phyloP scores from a whole-genome alignment of 2,797 vertebrate species.

The Lithobates pipiens region DNA sequence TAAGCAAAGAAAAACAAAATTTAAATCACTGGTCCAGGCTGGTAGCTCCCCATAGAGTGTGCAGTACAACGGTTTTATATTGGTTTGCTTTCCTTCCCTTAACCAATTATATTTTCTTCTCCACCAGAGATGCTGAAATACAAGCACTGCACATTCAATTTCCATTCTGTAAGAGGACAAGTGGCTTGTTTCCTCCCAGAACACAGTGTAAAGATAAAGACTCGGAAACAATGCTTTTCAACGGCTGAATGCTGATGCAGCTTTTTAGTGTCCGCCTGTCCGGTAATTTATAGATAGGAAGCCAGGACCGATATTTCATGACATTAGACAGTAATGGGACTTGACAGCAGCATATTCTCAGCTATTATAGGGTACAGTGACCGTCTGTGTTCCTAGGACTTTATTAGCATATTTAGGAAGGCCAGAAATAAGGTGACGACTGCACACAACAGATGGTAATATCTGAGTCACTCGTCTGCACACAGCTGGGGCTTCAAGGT shows the following conservation, averaged over 20 bases:
- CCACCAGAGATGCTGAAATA: slow-evolving; percentile 56
- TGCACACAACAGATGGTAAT: not conserved
- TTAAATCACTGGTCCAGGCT: slow-evolving; percentile 11
- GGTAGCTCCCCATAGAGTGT: slow-evolving; percentile 27
- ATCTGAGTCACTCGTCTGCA: not conserved
- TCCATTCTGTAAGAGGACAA: slow-evolving; percentile 58
- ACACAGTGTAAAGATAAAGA: slow-evolving; percentile 58
- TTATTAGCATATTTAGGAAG: slow-evolving; percentile 45
- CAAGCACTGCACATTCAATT: slow-evolving; percentile 57
- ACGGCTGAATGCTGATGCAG: slow-evolving; percentile 35
- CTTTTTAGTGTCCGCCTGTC: slow-evolving; percentile 18
- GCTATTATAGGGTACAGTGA: slow-evolving; percentile 10
- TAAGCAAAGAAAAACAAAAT: not conserved
- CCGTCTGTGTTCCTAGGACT: not conserved
- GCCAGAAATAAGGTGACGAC: slow-evolving; percentile 36
- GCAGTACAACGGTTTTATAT: slow-evolving; percentile 35
- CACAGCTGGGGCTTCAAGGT: not conserved
- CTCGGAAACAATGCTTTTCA: slow-evolving; percentile 40
- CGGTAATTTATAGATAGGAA: slow-evolving; percentile 49
- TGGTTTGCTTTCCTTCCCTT: slow-evolving; percentile 55
- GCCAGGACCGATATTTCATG: slow-evolving; percentile 39
- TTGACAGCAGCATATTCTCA: slow-evolving; percentile 33
- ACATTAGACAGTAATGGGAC: slow-evolving; percentile 34
- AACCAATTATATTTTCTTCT: slow-evolving; percentile 61
- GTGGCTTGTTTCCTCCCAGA: slow-evolving; percentile 54